Base-by-base conservation (phyloP, 2,797 vertebrate species). In the Hipposideros larvatus region DNA sequence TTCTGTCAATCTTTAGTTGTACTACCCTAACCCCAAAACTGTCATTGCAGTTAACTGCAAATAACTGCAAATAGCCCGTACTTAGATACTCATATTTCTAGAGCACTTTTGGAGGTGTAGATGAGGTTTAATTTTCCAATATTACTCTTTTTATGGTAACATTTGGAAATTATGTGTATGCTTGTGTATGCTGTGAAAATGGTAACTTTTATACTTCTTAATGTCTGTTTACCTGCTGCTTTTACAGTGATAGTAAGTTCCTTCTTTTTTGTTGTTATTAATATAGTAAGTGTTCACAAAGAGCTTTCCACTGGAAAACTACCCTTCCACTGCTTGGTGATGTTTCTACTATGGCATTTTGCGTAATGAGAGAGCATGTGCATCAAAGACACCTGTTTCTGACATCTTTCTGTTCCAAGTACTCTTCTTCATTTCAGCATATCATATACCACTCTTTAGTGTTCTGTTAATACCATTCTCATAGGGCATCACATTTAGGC, bases 41-140 rank as follows among this genome's bases (percentile, higher is more conserved):
- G 28, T 66, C 46, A 31, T 82, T 34, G 11, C 41, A 86, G 37
- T 21, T 48, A 91, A 59, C 16, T 3, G 0, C 4, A 59, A 70
- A 43, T 11, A 59, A 13, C 15, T 3, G 0, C 3, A 57, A 70
- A 43, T 11, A 59, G 16, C 15, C 48, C 48, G 4, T 51, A 51
- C 48, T 70, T 43, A 74, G 66, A 91, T 90, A 31, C 61, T 75
- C 66, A 77, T 61, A 19, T 68, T 82, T 55, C 24, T 70, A 22
- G 11, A 24, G 61, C 57, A 63, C 37, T 94, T 78, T 70, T 71
- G 9, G 55, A 80, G 15, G 61, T 51, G 13, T 21, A 59, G n/a
- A 61, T 74, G 51, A 83, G 2, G 8, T 86, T 93, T 80, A 85
- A 75, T 87, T 90, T 96, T 87, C 51, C 15, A 68, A 68, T 46